Percentiles rank a stretch among this genome's conserved stretches.
These are phyloP conservation scores for Scomber colias DNA, from an alignment of 2,113 vertebrate genomes.

Conservation along the genomic window DNA sequence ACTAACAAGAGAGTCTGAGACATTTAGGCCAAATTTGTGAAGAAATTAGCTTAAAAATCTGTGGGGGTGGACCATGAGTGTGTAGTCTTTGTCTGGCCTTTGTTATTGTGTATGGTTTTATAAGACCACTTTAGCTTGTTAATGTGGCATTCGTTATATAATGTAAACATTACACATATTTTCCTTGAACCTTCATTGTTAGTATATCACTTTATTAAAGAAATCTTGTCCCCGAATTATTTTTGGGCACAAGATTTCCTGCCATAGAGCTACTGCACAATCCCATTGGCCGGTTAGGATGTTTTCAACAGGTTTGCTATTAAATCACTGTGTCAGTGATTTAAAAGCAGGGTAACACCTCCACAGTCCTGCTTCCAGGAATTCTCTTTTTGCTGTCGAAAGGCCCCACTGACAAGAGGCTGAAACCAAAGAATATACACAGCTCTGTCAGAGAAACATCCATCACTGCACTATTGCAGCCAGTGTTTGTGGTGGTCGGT, in stretches of 20 bases:
- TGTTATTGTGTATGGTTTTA: not conserved
- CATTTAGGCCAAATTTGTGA: too few species aligned
- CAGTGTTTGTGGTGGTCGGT: conserved; percentile 22
- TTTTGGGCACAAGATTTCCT: conserved; percentile 34
- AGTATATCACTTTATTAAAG: not conserved
- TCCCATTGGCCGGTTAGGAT: conserved; percentile 42
- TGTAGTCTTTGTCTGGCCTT: not conserved
- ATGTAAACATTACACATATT: not conserved
- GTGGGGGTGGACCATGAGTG: too few species aligned
- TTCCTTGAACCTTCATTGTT: not conserved
- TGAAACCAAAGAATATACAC: conserved; percentile 48
- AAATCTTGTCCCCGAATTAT: conserved; percentile 16
- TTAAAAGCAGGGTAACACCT: conserved; percentile 56
- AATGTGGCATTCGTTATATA: not conserved
- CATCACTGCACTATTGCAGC: conserved; percentile 51
- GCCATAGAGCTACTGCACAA: conserved; percentile 9
- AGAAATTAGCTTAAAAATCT: too few species aligned
- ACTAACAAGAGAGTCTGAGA: too few species aligned
- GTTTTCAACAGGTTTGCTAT: conserved; percentile 60
- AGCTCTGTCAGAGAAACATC: conserved; percentile 53
- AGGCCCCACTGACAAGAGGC: conserved; percentile 53
- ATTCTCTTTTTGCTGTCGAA: conserved; percentile 68
- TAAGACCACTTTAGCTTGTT: not conserved
- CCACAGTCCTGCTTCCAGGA: conserved; percentile 74
- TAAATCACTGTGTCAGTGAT: conserved; percentile 74